Base-by-base conservation (phyloP, 2,888 invertebrate genomes). In the Agrochola lota region DNA sequence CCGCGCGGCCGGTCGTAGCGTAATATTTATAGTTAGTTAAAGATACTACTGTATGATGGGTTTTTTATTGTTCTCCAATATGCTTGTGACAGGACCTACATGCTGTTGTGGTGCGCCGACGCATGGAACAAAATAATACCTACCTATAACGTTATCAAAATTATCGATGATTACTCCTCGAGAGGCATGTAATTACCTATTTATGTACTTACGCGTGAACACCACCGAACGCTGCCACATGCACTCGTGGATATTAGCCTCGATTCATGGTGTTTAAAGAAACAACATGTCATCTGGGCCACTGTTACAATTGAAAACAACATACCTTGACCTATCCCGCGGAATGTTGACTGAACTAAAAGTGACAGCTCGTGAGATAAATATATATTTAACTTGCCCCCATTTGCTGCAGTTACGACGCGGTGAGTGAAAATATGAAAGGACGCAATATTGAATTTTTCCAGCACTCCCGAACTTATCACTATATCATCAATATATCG, bases 361-460 rank as follows among this genome's bases (percentile, higher is more conserved):
- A 57, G 26, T 49, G 43, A 49, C 35, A 43, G 35, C 46, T 73
- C 52, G 20, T 23, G 67, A 71, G 46, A 64, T 67, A 49, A 35
- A 71, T 62, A 73, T 52, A 49, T 79, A 79, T 79, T 60, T 71
- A 68, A n/a, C 71, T n/a, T 40, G 55, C 7, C 62, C 35, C 46
- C 46, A 46, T 77, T 80, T 17, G 62, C 26, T 40, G n/a, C 59
- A 55, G 59, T 62, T 35, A 60, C 55, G 30, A 43, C 12, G n/a
- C 20, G 8, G 57, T 23, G 35, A 43, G 6, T n/a, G 46, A 46
- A 60, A 67, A 62, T 60, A 55, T 35, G 1, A 59, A 23, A 40
- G 43, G 0, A 40, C 9, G n/a, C 46, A 49, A 23, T 62, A 23
- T 52, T 52, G 52, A 17, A 60, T 43, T 20, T 35, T 52, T 40